These are phyloP conservation scores for Nothoprocta perdicaria DNA, from an alignment of 2,113 vertebrate genomes.

Conservation along the genomic window DNA sequence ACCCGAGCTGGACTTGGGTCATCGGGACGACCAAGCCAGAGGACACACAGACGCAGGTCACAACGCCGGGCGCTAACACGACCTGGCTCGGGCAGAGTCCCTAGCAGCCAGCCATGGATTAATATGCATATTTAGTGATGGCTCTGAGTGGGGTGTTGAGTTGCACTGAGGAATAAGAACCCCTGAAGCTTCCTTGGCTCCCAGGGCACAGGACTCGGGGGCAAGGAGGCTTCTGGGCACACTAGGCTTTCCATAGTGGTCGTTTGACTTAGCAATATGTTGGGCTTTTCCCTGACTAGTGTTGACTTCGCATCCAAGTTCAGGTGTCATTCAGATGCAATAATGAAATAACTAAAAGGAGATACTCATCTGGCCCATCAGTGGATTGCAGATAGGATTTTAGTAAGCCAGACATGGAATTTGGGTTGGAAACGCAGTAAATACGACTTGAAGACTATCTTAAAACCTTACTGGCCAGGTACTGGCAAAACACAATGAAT, in stretches of 20 bases:
- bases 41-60: not conserved
- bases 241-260: not conserved
- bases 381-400: not conserved
- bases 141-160: not conserved
- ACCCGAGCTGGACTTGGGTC: not conserved
- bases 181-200: not conserved
- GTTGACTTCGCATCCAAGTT: not conserved
- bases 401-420: not conserved
- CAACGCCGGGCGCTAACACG: rapidly evolving
- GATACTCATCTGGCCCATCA: not conserved
- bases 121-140: not conserved
- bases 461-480: not conserved
- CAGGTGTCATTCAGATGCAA: not conserved
- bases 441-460: not conserved
- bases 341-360: not conserved
- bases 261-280: not conserved
- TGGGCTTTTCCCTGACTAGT: not conserved
- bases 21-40: not conserved
- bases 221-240: not conserved
- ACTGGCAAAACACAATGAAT: not conserved
- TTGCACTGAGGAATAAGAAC: not conserved
- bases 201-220: not conserved
- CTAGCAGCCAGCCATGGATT: not conserved
- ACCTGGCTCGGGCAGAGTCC: not conserved
- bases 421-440: not conserved